Base-by-base conservation (phyloP, 2,113 vertebrate species). In the Apaloderma vittatum region DNA sequence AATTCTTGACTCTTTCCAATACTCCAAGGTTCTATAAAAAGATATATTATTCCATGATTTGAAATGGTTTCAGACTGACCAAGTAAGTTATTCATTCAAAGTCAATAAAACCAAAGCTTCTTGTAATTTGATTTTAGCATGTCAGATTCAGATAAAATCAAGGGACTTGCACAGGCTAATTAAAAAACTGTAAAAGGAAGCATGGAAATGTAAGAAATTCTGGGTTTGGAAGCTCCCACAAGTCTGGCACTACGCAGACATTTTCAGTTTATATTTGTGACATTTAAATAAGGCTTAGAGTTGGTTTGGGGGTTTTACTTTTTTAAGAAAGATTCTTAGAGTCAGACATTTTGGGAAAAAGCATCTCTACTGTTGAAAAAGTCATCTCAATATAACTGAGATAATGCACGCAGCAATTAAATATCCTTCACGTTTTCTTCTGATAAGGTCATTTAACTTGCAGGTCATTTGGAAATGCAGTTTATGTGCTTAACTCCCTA, bases 291-390 rank as follows among this genome's bases (percentile, higher is more conserved):
- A 72, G 59, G 66, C 26, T 85, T 15, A 40, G 72, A 88, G 61
- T 70, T 77, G 48, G 29, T 76, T 20, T 61, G 5, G 29, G 26
- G 2, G 0, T 67, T 89, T 83, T 29, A 13, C 9, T 92, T 77
- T 93, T 94, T 52, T 8, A 77, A 87, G 48, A 83, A 92, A 88
- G 86, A 94, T 62, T 88, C 71, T 90, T 76, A 70, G 18, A 91
- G n/a, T 57, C 70, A 82, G 63, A 52, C 55, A 79, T 81, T 86
- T 88, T 23, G 45, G 62, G 74, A 54, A 82, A 90, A 91, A 46
- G 27, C 8, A 54, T 27, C 30, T 61, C 57, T 61, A 26, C 58
- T 65, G 24, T 65, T 12, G 10, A 40, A 40, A 40, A 40, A 40
- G 12, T 40, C 12, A 12, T 40, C 40, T 40, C 40, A 77, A 80